Percentiles rank a stretch among this genome's conserved stretches.
Evolutionary conservation across 2,888 invertebrate genomes (phyloP).

Genomic region (Patella caerulea): DNA sequence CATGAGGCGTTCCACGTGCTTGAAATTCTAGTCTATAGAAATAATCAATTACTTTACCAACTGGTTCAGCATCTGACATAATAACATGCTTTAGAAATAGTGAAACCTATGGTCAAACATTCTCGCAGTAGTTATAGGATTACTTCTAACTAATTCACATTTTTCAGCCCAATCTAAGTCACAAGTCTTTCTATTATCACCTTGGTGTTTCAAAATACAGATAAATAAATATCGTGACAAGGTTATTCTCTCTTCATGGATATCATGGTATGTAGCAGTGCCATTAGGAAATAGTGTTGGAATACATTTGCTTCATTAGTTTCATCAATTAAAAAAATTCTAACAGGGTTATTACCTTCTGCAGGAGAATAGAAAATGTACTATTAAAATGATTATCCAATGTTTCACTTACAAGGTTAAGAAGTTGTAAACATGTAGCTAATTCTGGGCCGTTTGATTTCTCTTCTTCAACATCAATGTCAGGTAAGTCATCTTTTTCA

Average conservation of each 20-base stretch:
- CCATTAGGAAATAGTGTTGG: slow-evolving; percentile 31
- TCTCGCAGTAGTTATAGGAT: slow-evolving; percentile 25
- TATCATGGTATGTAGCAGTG: slow-evolving; percentile 4
- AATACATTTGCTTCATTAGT: slow-evolving; percentile 28
- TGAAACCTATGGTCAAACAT: slow-evolving; percentile 28
- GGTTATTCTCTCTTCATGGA: slow-evolving; percentile 15
- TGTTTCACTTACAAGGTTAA: slow-evolving; percentile 26
- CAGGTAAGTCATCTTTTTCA: background rate
- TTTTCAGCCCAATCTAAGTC: slow-evolving; percentile 28
- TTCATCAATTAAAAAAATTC: slow-evolving; percentile 21
- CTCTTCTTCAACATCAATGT: background rate
- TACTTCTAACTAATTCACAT: slow-evolving; percentile 20
- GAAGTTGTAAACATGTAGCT: slow-evolving; percentile 34
- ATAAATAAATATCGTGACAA: slow-evolving; percentile 26
- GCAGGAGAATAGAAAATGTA: slow-evolving; percentile 31
- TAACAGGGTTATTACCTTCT: slow-evolving; percentile 30
- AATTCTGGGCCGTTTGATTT: background rate
- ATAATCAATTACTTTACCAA: slow-evolving; percentile 38
- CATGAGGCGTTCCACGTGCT: slow-evolving; percentile 39
- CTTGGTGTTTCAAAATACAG: slow-evolving; percentile 22
- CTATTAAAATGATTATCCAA: slow-evolving; percentile 25
- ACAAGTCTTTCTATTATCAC: background rate
- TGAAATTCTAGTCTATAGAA: slow-evolving; percentile 45
- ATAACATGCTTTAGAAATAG: slow-evolving; percentile 20
- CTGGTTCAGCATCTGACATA: slow-evolving; percentile 20